phyloP scores from a whole-genome alignment of 1,140 invertebrate genomes.

The Bombus cullumanus region DNA sequence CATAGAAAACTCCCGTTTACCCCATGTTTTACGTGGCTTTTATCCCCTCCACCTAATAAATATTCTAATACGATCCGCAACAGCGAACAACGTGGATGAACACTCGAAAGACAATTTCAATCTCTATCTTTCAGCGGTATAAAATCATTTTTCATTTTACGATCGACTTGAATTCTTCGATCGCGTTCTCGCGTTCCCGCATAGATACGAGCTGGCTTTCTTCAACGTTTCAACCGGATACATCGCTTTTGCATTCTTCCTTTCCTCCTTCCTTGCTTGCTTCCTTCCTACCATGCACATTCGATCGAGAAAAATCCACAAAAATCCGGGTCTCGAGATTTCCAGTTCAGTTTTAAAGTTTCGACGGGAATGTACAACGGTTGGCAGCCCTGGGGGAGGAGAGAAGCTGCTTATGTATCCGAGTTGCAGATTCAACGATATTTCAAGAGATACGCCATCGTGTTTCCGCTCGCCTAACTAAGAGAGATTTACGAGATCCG shows the following conservation, averaged over 20 bases:
- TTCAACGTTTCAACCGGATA: neutral
- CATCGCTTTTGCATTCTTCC: neutral
- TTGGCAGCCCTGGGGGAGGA: neutral
- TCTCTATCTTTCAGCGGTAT: too few relatives aligned
- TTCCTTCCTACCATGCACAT: neutral
- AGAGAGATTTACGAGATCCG: constrained; percentile 23
- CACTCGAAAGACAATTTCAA: too few relatives aligned
- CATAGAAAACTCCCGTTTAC: too few relatives aligned
- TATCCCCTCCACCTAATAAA: too few relatives aligned
- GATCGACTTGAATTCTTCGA: neutral
- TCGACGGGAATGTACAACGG: neutral
- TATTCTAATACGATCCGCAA: too few relatives aligned
- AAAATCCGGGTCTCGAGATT: neutral
- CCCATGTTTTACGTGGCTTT: too few relatives aligned
- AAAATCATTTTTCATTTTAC: neutral
- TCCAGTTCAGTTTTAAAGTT: constrained; percentile 8
- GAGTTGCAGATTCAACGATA: constrained; percentile 25
- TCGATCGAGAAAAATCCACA: neutral
- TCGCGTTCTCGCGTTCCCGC: neutral
- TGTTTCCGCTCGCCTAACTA: neutral
- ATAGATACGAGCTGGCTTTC: neutral
- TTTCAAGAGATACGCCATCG: constrained; percentile 17
- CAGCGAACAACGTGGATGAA: too few relatives aligned
- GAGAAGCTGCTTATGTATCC: constrained; percentile 11
- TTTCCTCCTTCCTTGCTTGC: too few relatives aligned